Evolutionary conservation across 2,113 vertebrate genomes (phyloP).

Genomic region (Onychostoma macrolepis): DNA sequence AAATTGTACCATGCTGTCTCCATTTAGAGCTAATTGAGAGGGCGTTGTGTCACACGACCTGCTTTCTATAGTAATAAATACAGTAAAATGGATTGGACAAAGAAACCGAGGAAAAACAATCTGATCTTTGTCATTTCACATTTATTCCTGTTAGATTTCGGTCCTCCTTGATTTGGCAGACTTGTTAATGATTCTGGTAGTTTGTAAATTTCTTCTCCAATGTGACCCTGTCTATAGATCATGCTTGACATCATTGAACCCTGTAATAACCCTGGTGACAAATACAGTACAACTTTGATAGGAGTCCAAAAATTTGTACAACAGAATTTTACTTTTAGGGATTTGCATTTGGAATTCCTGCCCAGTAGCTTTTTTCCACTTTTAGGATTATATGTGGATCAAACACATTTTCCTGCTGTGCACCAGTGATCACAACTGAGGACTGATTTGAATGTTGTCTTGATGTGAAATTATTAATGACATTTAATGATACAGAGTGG

Average conservation of each 20-base stretch:
- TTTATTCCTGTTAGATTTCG: slow-evolving; percentile 43
- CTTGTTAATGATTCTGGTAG: slow-evolving; percentile 24
- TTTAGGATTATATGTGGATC: neutral
- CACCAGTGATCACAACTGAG: neutral
- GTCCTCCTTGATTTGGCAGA: slow-evolving; percentile 9
- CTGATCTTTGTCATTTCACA: neutral
- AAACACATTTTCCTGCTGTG: neutral
- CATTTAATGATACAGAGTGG: neutral
- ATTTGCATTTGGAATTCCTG: neutral
- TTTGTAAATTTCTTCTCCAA: slow-evolving; percentile 12
- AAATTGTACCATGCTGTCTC: neutral
- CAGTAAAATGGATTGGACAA: neutral
- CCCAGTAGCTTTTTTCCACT: neutral
- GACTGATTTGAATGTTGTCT: neutral
- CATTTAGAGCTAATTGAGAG: neutral
- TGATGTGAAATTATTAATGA: neutral
- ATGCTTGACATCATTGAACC: slow-evolving; percentile 50
- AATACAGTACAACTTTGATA: neutral
- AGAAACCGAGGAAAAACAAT: neutral
- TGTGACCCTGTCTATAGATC: slow-evolving; percentile 48
- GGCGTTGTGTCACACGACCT: neutral
- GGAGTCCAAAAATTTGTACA: neutral
- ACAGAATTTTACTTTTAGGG: neutral
- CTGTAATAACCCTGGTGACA: slow-evolving; percentile 43
- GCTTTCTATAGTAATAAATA: neutral